Base-by-base conservation (phyloP, 2,113 vertebrate genomes). In the Crotalus tigris region DNA sequence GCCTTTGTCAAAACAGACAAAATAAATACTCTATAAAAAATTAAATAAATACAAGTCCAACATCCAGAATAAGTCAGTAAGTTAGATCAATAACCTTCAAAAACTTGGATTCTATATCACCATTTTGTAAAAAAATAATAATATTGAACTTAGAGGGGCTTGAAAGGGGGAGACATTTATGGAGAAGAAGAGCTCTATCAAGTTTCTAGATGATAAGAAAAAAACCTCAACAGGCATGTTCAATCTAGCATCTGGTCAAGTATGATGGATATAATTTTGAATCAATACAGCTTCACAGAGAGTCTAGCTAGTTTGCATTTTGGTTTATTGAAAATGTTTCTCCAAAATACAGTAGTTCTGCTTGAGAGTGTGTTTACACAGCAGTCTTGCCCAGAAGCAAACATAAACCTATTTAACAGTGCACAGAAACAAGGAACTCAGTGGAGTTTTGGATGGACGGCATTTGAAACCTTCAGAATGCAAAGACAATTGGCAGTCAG, bases 311-410 rank as follows among this genome's bases (percentile, higher is more conserved):
- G 57, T 90, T 91, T 93, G 93, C 87, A 92, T 85, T 89, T 89
- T 49, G 89, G 21, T 85, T 92, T 61, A 92, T 86, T 89, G 90
- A 92, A 93, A 90, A 75, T 86, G 46, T 93, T 89, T 93, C 87
- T 91, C 53, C 46, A 81, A 88, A 64, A 51, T 53, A 85, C 5
- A 29, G 69, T n/a, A 64, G 69, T 39, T 53, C 55, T 33, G 69
- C 91, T 44, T 0, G 17, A 85, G 29, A 61, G 87, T 90, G 89
- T 91, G 90, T 93, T 93, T 91, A 86, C 75, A 55, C 24, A 93
- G 87, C 57, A 64, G 33, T 49, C 23, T 46, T 90, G 91, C 90
- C 92, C 81, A 88, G 61, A 85, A 93, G 93, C 1, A 11, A 85
- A 90, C 81, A 93, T 26, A 49, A 61, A 51, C 23, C 59, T 19